A percentile compares a stretch with the other conserved stretches of the same genome.
Evolutionary conservation across 2,113 vertebrate species (phyloP).

Genomic region (Gopherus flavomarginatus): DNA sequence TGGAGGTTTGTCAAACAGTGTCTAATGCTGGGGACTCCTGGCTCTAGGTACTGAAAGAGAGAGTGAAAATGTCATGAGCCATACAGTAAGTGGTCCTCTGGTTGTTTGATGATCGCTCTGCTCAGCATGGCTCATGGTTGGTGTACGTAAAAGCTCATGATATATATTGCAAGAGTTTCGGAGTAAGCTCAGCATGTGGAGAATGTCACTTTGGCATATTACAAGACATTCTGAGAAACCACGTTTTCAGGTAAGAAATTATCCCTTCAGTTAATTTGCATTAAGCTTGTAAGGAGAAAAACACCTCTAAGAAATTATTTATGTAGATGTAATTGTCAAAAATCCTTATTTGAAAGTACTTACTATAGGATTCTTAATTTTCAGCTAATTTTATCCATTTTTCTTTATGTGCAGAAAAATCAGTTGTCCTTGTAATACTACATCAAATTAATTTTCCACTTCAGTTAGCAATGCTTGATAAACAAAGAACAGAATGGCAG

Average conservation of each 20-base stretch:
- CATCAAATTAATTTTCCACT: background rate
- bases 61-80: background rate
- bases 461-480: background rate
- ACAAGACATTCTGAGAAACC: background rate
- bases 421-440: accelerated
- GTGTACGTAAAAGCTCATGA: background rate
- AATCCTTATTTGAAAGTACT: background rate
- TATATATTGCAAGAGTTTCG: background rate
- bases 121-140: background rate
- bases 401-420: background rate
- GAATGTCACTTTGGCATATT: background rate
- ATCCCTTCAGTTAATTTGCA: background rate
- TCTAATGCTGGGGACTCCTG: background rate
- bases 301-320: background rate
- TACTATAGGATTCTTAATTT: background rate
- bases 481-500: background rate
- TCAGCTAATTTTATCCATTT: background rate
- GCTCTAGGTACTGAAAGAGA: background rate
- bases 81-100: background rate
- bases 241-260: background rate
- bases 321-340: background rate
- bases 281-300: background rate
- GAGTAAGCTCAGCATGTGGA: background rate
- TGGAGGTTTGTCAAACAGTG: background rate
- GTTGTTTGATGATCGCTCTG: background rate